Evolutionary conservation across 2,113 vertebrate species (phyloP).

Genomic region (Anser brachyrhynchus): DNA sequence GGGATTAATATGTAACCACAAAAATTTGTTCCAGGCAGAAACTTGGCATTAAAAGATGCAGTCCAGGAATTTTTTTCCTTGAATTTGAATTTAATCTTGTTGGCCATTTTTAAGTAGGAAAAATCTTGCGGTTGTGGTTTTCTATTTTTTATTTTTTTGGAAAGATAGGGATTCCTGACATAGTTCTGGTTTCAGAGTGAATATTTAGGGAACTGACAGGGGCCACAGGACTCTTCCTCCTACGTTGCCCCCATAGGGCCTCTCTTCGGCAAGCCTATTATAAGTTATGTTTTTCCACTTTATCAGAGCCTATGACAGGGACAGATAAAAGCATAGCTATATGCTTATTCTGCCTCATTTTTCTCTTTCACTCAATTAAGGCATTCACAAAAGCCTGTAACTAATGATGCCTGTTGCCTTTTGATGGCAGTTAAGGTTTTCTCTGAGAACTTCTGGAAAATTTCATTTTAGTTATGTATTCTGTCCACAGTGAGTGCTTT

Average conservation of each 20-base stretch:
- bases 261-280: not conserved
- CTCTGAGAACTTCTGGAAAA: not conserved
- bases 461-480: not conserved
- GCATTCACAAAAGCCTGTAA: not conserved
- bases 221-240: not conserved
- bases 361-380: not conserved
- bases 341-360: not conserved
- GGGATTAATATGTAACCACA: constrained; percentile 48
- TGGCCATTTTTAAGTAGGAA: constrained; percentile 28
- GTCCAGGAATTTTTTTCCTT: not conserved
- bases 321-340: not conserved
- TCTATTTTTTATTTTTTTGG: not conserved
- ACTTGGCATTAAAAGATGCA: constrained; percentile 40
- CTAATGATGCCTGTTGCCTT: not conserved
- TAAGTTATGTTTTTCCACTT: not conserved
- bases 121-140: not conserved
- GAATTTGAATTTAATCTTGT: not conserved
- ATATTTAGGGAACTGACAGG: not conserved
- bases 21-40: constrained; percentile 54
- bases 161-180: constrained; percentile 34
- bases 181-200: constrained; percentile 34
- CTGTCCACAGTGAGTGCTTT: not conserved
- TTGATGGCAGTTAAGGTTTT: not conserved
- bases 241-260: not conserved
- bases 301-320: not conserved